Evolutionary conservation across 2,888 invertebrate genomes (phyloP), one percentile per base, ranked within the genome.

Genomic region (Drosophila glabriapex): DNA sequence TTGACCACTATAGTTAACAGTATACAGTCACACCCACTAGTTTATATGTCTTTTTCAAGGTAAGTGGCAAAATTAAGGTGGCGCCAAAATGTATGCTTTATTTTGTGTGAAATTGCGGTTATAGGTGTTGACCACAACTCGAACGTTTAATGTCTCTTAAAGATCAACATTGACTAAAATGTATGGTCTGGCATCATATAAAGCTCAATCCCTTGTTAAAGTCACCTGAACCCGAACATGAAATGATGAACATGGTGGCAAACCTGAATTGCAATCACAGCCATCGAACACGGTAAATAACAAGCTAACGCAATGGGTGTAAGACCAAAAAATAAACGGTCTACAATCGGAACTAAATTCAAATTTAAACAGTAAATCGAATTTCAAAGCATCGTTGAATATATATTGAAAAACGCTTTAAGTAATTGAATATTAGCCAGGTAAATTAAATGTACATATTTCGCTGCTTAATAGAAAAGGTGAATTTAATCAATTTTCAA

Each of bases 231-330:
- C 14, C 9, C 49, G 22, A 41, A 25, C 29, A 31, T 25, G 12
- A 22, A 52, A 29, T 39, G 10, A 16, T 22, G 39, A 39, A 53
- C 33, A 72, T 61, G 52, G 29, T 46, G 33, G 37, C 12, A 66
- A 70, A 75, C 53, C 33, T 55, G 52, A 76, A 78, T 67, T 71
- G 61, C 55, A 76, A 80, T 64, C 67, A 46, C 46, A 60, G 22
- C 35, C 60, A 50, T 52, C 33, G 43, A 28, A 25, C 28, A 67
- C 6, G 49, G 59, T 56, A 55, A 65, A 66, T 46, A 79, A 39
- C 25, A 50, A n/a, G 37, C 29, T 39, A 39, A 31, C 39, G n/a
- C 25, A 63, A 39, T 25, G 37, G 19, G 31, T 39, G 53, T 56
- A 53, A 37, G 35, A 49, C 35, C 16, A 31, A 22, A 19, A 28